Conservation (phyloP, 2,888 invertebrate species). For the Drosophila anomelani region DNA sequence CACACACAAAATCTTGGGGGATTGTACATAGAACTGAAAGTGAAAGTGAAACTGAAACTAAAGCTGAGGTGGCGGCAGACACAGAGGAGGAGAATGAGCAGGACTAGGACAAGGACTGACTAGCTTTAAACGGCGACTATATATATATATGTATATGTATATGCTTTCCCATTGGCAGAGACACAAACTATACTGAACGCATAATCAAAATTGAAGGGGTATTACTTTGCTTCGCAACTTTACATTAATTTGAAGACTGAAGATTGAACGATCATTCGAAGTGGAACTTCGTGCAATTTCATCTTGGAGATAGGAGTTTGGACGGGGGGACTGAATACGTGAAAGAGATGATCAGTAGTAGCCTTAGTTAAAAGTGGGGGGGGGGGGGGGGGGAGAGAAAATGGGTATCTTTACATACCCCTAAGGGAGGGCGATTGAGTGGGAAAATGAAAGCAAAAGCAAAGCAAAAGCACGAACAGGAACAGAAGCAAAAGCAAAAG, state of each 20-base stretch:
- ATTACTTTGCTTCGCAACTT: constrained; percentile 26
- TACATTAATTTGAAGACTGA: constrained; percentile 76
- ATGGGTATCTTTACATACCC: constrained; percentile 33
- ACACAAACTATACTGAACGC: constrained; percentile 9
- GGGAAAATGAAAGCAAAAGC: neutral
- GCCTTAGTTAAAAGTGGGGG: constrained; percentile 39
- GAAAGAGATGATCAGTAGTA: constrained; percentile 2
- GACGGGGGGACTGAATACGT: constrained; percentile 2
- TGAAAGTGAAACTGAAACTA: neutral
- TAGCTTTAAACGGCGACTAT: constrained; percentile 32
- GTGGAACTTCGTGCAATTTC: constrained; percentile 61
- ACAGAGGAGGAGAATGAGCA: neutral
- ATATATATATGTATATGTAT: constrained; percentile 5
- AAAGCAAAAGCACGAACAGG: neutral
- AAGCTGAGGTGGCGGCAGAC: neutral
- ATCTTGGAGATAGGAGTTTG: neutral
- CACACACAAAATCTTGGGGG: constrained; percentile 14
- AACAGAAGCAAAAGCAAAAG: neutral
- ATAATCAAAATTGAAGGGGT: constrained; percentile 39
- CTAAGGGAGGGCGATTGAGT: neutral
- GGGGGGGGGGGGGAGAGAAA: neutral
- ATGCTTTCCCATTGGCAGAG: constrained; percentile 35
- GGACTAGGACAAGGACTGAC: constrained; percentile 33
- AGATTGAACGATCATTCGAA: constrained; percentile 68
- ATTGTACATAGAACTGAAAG: constrained; percentile 31